These are phyloP conservation scores for Dinothrombium tinctorium DNA, from an alignment of 1,140 invertebrate species.

Conservation along the genomic window DNA sequence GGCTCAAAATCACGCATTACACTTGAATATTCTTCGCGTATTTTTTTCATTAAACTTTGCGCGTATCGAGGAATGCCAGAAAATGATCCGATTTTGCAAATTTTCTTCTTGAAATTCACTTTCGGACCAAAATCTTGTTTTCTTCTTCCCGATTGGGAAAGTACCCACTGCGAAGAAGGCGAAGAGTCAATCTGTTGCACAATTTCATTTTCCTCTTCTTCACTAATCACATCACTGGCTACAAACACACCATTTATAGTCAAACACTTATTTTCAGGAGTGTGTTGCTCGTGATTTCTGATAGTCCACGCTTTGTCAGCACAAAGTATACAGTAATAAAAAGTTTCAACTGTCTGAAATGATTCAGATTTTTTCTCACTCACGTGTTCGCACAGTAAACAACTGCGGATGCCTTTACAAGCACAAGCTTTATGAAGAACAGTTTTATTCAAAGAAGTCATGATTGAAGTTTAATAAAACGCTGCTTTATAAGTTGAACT, in stretches of 20 bases:
- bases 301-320: background rate
- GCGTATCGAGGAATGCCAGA: constrained; percentile 63
- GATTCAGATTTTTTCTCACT: constrained; percentile 20
- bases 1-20: constrained; percentile 42
- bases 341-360: background rate
- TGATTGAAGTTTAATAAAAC: too few species aligned
- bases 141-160: constrained; percentile 78
- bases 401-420: constrained; percentile 73
- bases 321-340: too few species aligned
- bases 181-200: constrained; percentile 49
- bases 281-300: constrained; percentile 1
- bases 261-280: constrained; percentile 7
- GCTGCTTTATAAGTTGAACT: too few species aligned
- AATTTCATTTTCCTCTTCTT: constrained; percentile 40
- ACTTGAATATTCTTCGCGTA: constrained; percentile 22
- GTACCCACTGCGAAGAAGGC: constrained; percentile 42
- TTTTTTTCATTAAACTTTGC: constrained; percentile 53
- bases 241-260: constrained; percentile 24
- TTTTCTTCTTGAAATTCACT: constrained; percentile 89
- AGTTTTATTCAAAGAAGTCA: too few species aligned
- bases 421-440: constrained; percentile 42
- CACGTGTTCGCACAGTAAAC: constrained; percentile 53
- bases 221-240: constrained; percentile 40
- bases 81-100: constrained; percentile 51
- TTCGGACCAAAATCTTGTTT: constrained; percentile 95